Evolutionary conservation across 2,797 vertebrate species (phyloP).

Genomic region (Argya squamiceps): DNA sequence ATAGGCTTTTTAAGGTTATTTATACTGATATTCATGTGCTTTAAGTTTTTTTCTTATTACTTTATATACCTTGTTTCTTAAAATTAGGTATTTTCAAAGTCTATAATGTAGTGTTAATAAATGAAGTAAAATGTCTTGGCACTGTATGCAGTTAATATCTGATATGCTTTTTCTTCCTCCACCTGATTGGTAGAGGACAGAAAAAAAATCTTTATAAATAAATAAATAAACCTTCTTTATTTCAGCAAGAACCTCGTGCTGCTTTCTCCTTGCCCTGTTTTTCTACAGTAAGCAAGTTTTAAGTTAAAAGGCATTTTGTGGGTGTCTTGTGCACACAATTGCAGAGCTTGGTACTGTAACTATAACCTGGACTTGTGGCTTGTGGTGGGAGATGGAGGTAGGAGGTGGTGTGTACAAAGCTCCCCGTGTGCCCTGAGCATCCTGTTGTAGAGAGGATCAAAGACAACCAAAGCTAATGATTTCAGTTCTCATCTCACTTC

Average conservation of each 20-base stretch:
- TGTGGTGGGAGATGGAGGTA: not conserved
- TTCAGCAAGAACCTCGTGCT: not conserved
- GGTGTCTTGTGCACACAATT: accelerated
- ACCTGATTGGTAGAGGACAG: not conserved
- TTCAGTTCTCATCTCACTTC: not conserved
- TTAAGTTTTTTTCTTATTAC: not conserved
- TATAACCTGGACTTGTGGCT: not conserved
- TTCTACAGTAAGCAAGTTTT: not conserved
- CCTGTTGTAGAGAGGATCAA: not conserved
- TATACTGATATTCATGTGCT: not conserved
- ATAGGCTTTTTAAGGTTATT: slow-evolving; percentile 16
- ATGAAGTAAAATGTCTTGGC: not conserved
- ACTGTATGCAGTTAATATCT: not conserved
- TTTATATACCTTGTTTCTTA: not conserved
- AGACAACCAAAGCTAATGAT: not conserved
- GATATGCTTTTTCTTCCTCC: not conserved
- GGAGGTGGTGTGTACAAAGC: not conserved
- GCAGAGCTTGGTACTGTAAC: not conserved
- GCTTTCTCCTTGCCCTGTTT: not conserved
- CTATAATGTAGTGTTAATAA: not conserved
- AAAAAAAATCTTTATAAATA: not conserved
- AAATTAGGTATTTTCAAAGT: not conserved
- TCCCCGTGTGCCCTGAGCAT: not conserved
- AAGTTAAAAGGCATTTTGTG: not conserved
- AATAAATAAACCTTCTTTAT: not conserved